A percentile compares a stretch with the other conserved stretches of the same genome.
Evolutionary conservation across 2,888 invertebrate species (phyloP).

Genomic region (Tipula helvola): DNA sequence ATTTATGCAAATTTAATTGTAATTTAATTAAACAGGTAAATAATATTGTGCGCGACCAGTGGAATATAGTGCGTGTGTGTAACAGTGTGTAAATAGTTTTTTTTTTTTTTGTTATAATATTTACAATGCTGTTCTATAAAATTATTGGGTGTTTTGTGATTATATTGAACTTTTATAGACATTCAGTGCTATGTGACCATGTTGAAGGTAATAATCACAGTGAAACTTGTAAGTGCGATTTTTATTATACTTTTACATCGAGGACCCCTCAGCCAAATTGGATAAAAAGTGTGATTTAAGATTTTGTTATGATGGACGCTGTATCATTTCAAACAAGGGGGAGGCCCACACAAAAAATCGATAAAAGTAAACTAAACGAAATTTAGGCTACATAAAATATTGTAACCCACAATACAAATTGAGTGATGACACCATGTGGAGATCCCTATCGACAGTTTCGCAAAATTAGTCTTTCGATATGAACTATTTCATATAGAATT

Average conservation of each 20-base stretch:
- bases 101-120: background rate
- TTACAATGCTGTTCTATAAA: background rate
- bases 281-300: too few relatives aligned
- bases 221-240: background rate
- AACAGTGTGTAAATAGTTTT: background rate
- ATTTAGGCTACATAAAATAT: too few relatives aligned
- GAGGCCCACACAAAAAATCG: too few relatives aligned
- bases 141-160: background rate
- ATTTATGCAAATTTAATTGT: background rate
- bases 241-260: background rate
- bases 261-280: too few relatives aligned
- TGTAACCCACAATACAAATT: too few relatives aligned
- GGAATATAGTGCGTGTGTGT: background rate
- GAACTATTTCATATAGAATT: too few relatives aligned
- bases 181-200: background rate
- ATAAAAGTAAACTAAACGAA: too few relatives aligned
- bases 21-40: background rate
- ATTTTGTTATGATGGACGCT: background rate
- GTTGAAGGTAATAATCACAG: background rate
- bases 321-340: too few relatives aligned
- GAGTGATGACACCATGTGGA: too few relatives aligned
- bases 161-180: background rate
- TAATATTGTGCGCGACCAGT: background rate
- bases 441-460: too few relatives aligned
- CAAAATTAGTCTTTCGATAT: too few relatives aligned